A percentile compares a stretch with the other conserved stretches of the same genome.
Evolutionary conservation across 2,888 invertebrate species (phyloP).

Genomic region (Hedychridium roseum): DNA sequence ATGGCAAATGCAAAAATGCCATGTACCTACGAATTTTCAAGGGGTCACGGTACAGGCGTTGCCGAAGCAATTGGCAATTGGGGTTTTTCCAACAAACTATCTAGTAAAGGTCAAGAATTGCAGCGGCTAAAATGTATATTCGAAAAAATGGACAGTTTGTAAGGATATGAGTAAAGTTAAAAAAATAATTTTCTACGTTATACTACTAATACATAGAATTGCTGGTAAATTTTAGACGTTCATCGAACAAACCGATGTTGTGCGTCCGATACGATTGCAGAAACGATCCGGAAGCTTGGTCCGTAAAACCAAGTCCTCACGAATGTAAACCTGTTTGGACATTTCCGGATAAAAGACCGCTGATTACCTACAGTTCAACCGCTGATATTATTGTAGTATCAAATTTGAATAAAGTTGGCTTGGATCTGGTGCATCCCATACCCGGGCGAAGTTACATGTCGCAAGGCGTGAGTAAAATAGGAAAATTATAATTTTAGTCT

Average conservation of each 20-base stretch:
- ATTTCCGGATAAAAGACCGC: slow-evolving; percentile 45
- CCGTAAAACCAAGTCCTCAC: slow-evolving; percentile 48
- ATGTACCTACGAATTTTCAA: slow-evolving; percentile 44
- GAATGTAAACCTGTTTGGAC: slow-evolving; percentile 52
- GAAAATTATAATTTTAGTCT: too few species aligned
- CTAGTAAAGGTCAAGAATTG: slow-evolving; percentile 49
- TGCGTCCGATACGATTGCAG: slow-evolving; percentile 45
- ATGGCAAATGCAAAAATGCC: slow-evolving; percentile 25
- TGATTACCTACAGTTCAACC: slow-evolving; percentile 48
- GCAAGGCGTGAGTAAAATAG: slow-evolving; percentile 43
- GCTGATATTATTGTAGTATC: slow-evolving; percentile 37
- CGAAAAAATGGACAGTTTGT: slow-evolving; percentile 52
- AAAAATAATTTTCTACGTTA: background rate
- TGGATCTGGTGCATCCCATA: slow-evolving; percentile 41
- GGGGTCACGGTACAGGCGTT: slow-evolving; percentile 46
- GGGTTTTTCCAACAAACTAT: slow-evolving; percentile 51
- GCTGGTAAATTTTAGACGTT: slow-evolving; percentile 18
- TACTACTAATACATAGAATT: slow-evolving; percentile 2
- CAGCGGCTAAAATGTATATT: slow-evolving; percentile 49
- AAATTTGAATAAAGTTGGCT: slow-evolving; percentile 29
- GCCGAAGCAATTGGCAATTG: slow-evolving; percentile 56
- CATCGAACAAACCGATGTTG: slow-evolving; percentile 20
- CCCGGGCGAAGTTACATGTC: slow-evolving; percentile 44
- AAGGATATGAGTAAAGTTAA: slow-evolving; percentile 16
- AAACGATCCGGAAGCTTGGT: slow-evolving; percentile 50